phyloP scores from a whole-genome alignment of 1,140 invertebrate genomes.

The Choristoneura fumiferana region DNA sequence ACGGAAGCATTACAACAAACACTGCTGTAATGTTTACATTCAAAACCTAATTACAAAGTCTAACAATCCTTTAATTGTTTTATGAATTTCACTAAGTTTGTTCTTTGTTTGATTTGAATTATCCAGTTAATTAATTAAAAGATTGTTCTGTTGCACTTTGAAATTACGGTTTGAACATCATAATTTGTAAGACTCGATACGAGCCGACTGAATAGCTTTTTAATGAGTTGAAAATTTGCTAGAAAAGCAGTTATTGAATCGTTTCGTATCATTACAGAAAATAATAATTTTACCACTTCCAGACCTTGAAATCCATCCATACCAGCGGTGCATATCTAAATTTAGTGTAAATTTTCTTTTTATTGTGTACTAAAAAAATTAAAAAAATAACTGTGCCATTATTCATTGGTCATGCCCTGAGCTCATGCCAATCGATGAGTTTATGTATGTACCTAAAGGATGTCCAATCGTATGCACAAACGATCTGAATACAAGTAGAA shows the following conservation, averaged over 20 bases:
- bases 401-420: too few species aligned
- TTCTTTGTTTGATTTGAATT: conserved; percentile 6
- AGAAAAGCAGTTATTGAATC: conserved; percentile 7
- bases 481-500: conserved; percentile 7
- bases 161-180: neutral
- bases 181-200: conserved; percentile 2
- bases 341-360: conserved; percentile 43
- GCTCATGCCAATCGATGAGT: too few species aligned
- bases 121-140: conserved; percentile 11
- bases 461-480: neutral
- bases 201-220: neutral
- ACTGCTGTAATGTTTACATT: conserved; percentile 25
- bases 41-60: conserved; percentile 21
- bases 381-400: too few species aligned
- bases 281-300: conserved; percentile 55
- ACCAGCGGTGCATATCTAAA: conserved; percentile 76
- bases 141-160: conserved; percentile 8
- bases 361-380: neutral
- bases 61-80: conserved; percentile 30
- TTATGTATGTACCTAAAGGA: too few species aligned
- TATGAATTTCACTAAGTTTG: conserved; percentile 4
- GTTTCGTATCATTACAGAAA: conserved; percentile 27
- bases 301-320: conserved; percentile 61
- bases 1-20: conserved; percentile 25
- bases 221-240: conserved; percentile 20